Base-by-base conservation (phyloP, 2,113 vertebrate species). In the Dipodomys spectabilis region DNA sequence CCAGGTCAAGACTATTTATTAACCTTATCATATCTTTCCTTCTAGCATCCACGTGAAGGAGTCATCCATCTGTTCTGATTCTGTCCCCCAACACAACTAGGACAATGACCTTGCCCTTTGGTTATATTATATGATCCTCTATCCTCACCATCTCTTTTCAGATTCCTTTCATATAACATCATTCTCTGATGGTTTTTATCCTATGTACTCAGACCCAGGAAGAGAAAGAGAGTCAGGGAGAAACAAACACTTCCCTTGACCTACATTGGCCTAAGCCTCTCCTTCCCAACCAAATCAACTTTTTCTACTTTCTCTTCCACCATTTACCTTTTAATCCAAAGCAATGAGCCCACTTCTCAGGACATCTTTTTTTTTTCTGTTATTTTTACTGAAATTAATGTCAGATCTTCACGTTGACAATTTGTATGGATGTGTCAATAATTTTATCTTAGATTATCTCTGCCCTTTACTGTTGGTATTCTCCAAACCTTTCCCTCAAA, bases 121-220 rank as follows among this genome's bases (percentile, higher is more conserved):
- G 53, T n/a, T 84, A 45, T 81, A 49, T 32, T 82, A 69, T n/a
- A 78, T 20, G 80, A 30, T 90, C 57, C 10, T 68, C 6, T 44
- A 68, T 88, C 60, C 25, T 92, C 69, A 90, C 7, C 11, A 53
- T 80, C 32, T 86, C 60, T 91, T 89, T 94, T 90, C 2, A 67
- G 23, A 86, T 18, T 72, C 57, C 49, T 77, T 64, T 82, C 32
- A 82, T 85, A 2, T 27, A 81, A 91, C 25, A 45, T 79, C 84
- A 92, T 65, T 30, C 45, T 45, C 39, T 73, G 57, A 69, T 83
- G 3, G 57, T 80, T 86, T 86, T 85, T 68, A n/a, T 85, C 57
- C 77, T 49, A 49, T 84, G 35, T 6, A 74, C 4, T 53, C 3
- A 80, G 73, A 77, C 12, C 45, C 30, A 71, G 35, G 16, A 1